These are phyloP conservation scores for Yponomeuta malinellus DNA, from an alignment of 2,888 invertebrate genomes.

Conservation along the genomic window DNA sequence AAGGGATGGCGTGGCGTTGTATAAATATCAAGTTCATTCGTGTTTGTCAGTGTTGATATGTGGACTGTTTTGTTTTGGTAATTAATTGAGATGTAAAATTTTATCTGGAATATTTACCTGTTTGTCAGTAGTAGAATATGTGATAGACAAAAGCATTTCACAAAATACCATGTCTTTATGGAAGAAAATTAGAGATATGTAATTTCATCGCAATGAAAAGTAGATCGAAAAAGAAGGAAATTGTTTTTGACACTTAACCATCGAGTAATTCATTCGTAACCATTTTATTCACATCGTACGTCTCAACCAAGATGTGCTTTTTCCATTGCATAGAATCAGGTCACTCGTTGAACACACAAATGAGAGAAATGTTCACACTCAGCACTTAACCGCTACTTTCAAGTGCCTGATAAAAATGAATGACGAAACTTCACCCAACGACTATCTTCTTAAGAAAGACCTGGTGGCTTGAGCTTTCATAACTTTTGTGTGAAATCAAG, in stretches of 20 bases:
- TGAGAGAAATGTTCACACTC: conserved; percentile 1
- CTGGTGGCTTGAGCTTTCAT: neutral
- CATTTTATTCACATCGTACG: neutral
- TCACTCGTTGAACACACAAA: neutral
- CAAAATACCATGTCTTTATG: too few species aligned
- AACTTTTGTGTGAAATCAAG: neutral
- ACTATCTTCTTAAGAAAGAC: neutral
- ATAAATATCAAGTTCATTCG: neutral
- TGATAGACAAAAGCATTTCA: neutral
- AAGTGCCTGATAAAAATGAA: conserved; percentile 2
- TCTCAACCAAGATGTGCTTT: neutral
- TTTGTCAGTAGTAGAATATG: neutral
- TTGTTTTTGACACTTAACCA: too few species aligned
- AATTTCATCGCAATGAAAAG: too few species aligned
- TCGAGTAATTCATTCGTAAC: neutral
- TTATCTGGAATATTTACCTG: neutral
- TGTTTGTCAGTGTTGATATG: neutral
- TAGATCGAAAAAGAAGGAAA: too few species aligned
- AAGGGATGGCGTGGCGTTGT: neutral
- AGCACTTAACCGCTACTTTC: neutral
- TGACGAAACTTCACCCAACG: neutral
- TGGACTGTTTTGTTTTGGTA: neutral
- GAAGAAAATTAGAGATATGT: too few species aligned
- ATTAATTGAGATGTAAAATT: neutral
- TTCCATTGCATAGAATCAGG: neutral